phyloP scores from a whole-genome alignment of 1,140 invertebrate genomes.

The Diachasma alloeum region DNA sequence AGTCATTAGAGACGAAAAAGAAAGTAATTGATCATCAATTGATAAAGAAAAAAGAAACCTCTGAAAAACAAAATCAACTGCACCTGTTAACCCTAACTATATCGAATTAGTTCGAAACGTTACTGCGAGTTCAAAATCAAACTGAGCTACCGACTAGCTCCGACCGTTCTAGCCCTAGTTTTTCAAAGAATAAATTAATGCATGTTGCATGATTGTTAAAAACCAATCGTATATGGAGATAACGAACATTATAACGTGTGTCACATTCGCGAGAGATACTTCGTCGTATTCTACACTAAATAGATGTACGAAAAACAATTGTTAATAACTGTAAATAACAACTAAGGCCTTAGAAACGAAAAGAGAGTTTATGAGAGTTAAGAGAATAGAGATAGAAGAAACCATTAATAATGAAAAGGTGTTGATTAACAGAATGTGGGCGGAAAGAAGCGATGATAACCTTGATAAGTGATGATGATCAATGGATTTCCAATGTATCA shows the following conservation, averaged over 20 bases:
- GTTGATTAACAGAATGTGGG: background rate
- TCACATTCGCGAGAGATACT: background rate
- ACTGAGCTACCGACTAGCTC: background rate
- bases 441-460: background rate
- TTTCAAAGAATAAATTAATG: background rate
- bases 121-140: background rate
- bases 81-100: background rate
- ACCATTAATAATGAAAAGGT: constrained; percentile 22
- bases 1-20: background rate
- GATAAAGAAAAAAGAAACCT: background rate
- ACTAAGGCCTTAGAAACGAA: constrained; percentile 39
- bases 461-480: background rate
- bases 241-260: background rate
- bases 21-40: background rate
- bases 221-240: background rate
- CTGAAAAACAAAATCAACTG: background rate
- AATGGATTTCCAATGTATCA: background rate
- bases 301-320: constrained; percentile 32
- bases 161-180: background rate
- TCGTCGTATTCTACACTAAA: background rate
- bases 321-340: constrained; percentile 56
- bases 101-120: background rate
- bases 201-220: background rate
- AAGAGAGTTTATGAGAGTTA: constrained; percentile 4
- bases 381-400: constrained; percentile 9